phyloP scores from a whole-genome alignment of 2,113 vertebrate genomes.

The Taxidea taxus region DNA sequence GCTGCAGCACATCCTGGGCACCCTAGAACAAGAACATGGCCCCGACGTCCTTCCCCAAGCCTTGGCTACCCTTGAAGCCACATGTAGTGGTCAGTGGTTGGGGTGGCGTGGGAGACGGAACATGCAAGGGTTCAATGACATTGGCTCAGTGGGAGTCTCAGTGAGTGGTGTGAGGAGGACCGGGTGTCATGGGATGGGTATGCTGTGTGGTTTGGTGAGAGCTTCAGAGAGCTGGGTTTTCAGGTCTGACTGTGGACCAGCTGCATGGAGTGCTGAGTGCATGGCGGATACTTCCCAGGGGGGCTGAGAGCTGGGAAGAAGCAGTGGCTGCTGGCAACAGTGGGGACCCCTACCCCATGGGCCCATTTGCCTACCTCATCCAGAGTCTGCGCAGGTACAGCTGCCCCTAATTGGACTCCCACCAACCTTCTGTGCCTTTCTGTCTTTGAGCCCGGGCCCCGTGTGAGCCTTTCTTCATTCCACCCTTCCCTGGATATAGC shows the following conservation, averaged over 20 bases:
- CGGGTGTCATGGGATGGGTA: background rate
- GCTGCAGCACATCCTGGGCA: conserved; percentile 82
- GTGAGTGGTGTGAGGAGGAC: background rate
- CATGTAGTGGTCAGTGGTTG: conserved; percentile 80
- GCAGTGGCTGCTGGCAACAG: conserved; percentile 75
- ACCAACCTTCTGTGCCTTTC: background rate
- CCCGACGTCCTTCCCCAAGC: conserved; percentile 79
- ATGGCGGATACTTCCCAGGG: conserved; percentile 78
- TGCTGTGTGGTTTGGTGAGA: background rate
- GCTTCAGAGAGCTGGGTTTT: background rate
- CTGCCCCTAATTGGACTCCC: background rate
- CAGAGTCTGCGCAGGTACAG: conserved; percentile 85
- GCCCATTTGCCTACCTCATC: conserved; percentile 84
- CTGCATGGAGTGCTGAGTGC: conserved; percentile 85
- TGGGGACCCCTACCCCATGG: conserved; percentile 83
- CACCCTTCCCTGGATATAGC: background rate
- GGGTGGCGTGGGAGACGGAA: background rate
- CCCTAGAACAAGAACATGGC: conserved; percentile 85
- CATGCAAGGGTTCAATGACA: background rate
- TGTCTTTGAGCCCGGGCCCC: background rate
- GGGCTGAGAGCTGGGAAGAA: conserved; percentile 80
- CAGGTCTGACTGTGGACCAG: conserved; percentile 88
- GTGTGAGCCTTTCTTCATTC: background rate
- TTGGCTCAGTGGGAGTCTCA: background rate
- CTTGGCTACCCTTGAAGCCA: conserved; percentile 83